Evolutionary conservation across 2,113 vertebrate genomes (phyloP), one percentile per base, ranked within the genome.

Genomic region (Hypomesus transpacificus): DNA sequence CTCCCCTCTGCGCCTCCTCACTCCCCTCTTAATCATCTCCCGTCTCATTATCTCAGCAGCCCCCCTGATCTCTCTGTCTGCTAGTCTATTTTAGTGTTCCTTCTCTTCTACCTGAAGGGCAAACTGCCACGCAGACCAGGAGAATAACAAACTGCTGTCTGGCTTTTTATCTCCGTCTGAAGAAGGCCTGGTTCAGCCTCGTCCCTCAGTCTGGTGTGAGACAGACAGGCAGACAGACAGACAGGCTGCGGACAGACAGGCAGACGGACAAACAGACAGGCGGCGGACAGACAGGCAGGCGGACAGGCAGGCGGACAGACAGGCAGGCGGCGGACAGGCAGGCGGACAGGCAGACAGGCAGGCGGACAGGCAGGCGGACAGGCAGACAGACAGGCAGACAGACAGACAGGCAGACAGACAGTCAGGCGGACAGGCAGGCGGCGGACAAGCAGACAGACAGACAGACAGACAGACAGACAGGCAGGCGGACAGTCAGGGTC

Each of bases 21-120:
- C 3, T 54, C 1, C 34, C 34, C 53, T 56, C 62, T 39, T 73
- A 69, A 70, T 80, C 28, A 62, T 61, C 72, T 61, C 58, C 50
- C 22, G 22, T 21, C 39, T 65, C 39, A 65, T 59, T 64, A 73
- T 58, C 31, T 54, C 75, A 46, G 17, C 54, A 22, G 52, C 54
- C 62, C 57, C 26, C 67, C 17, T 16, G 24, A 9, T 62, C 39
- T 62, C 50, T 69, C 24, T 52, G 50, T 54, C 66, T 53, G 51
- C 21, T 13, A 31, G 63, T 65, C 50, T 68, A 54, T 68, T 68
- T 68, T 17, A 24, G 26, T 22, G 17, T 67, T 26, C 65, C 20
- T 22, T 66, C 66, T 66, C 39, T 18, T 26, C 59, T 61, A 46
- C 39, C 39, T 66, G 18, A 66, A 65, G 59, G 59, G 59, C 59